Evolutionary conservation across 2,888 invertebrate species (phyloP), one percentile per base, ranked within the genome.

Genomic region (Athalia rosae): DNA sequence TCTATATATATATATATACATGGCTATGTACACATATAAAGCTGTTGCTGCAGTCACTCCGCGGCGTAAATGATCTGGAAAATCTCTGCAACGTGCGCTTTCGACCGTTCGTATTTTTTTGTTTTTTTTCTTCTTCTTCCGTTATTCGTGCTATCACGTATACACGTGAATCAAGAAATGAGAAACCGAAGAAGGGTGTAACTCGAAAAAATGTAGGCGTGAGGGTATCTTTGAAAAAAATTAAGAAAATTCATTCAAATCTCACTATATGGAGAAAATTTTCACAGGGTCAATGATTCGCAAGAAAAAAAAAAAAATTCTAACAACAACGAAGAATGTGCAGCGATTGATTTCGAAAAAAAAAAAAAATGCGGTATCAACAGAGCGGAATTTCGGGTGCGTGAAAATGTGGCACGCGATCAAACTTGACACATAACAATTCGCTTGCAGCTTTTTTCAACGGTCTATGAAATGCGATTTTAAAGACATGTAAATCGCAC

Each of bases 61-160:
- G 11, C 71, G 71, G 71, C 58, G 71, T 71, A 71, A 71, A 71
- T 71, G 71, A 71, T 71, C 71, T 71, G 71, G 71, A 71, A 71
- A 71, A 71, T 71, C 71, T 71, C 43, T 71, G 71, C 71, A 71
- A 71, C 56, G 71, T 58, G 71, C 71, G 43, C 58, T 41, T 58
- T 71, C 71, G 56, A 45, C 43, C 71, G 71, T 71, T n/a, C 41
- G 58, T n/a, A 4, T 47, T 48, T 64, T n/a, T 69, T 53, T 53
- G 67, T 15, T 43, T n/a, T 41, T 56, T 56, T 7, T n/a, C 11
- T 28, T 50, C n/a, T 50, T 9, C n/a, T 53, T 13, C 4, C 28
- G 6, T 9, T 8, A 48, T 15, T 56, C 41, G 4, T 50, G n/a
- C 53, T 69, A 56, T 48, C 45, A 28, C 48, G 8, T 66, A 48